Percentiles rank a stretch among this genome's conserved stretches.
phyloP scores from a whole-genome alignment of 1,140 invertebrate genomes.

The Atta texana region DNA sequence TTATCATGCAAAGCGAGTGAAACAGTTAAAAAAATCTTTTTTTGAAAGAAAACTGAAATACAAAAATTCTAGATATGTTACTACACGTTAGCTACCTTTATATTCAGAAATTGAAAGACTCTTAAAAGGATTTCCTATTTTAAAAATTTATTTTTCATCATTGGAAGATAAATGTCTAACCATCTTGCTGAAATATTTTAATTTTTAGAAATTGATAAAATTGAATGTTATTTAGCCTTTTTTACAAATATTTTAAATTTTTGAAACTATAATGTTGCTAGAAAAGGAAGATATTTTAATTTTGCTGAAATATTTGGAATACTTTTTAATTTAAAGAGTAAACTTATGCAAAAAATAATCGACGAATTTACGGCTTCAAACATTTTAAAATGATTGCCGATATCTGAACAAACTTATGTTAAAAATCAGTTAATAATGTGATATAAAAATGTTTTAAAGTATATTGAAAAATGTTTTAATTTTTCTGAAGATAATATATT shows the following conservation, averaged over 20 bases:
- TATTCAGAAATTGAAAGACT: neutral
- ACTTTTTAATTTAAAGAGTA: neutral
- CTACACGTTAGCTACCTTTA: neutral
- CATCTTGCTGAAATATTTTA: neutral
- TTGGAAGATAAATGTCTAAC: neutral
- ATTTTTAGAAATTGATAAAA: neutral
- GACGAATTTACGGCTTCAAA: no score
- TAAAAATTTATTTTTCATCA: no score
- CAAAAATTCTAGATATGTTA: neutral
- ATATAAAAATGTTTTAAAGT: neutral
- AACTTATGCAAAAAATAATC: no score
- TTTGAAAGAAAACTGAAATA: neutral
- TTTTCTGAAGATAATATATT: neutral
- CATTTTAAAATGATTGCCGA: no score
- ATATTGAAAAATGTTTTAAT: conserved; percentile 8
- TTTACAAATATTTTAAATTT: neutral
- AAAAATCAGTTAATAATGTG: no score
- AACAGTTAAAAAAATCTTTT: neutral
- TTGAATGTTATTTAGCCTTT: neutral
- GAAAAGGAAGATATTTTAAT: neutral
- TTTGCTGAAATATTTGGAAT: neutral
- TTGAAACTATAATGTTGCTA: no score
- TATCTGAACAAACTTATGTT: no score
- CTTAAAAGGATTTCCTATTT: no score
- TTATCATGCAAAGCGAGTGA: neutral